Evolutionary conservation across 2,797 vertebrate species (phyloP), one percentile per base, ranked within the genome.

Genomic region (Catharus ustulatus): DNA sequence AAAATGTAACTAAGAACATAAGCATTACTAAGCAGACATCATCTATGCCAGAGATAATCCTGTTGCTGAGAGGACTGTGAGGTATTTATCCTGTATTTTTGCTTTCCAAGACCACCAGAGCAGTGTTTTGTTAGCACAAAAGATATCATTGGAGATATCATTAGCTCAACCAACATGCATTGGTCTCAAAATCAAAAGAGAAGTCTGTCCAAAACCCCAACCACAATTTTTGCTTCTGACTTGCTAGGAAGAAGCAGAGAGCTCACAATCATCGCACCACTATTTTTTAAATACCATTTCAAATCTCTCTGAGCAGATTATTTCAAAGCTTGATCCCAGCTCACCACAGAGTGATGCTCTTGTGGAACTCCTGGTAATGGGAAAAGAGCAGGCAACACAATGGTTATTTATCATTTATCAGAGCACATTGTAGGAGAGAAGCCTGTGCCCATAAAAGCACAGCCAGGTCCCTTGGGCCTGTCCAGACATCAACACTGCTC

Each of bases 391-490:
- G 59, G 89, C 43, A 85, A 42, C 73, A 87, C 80, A 88, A 95
- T 69, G 68, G 71, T 80, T 78, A 63, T 93, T 93, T 91, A 92
- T 95, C 89, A 63, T 93, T 93, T 91, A 92, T 95, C 89, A 95
- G 87, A 91, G 62, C 87, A 91, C 91, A 69, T 22, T 88, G 89
- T 30, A 61, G 89, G 57, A 89, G 90, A 94, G 76, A 93, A 88
- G 69, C 59, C n/a, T 73, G 91, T 86, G 95, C 91, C 93, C 89
- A 86, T 73, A 91, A 93, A 97, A 96, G 96, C 92, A 92, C 93
- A 96, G 90, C 81, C 59, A 4, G 90, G 61, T 72, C 95, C 68
- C 75, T 34, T 36, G 75, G 93, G 89, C 38, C 88, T 68, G 68
- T 85, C 90, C 95, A 95, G 96, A 89, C 89, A 93, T 81, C 94